Base-by-base conservation (phyloP, 2,888 invertebrate genomes). In the Pheosia gnoma region DNA sequence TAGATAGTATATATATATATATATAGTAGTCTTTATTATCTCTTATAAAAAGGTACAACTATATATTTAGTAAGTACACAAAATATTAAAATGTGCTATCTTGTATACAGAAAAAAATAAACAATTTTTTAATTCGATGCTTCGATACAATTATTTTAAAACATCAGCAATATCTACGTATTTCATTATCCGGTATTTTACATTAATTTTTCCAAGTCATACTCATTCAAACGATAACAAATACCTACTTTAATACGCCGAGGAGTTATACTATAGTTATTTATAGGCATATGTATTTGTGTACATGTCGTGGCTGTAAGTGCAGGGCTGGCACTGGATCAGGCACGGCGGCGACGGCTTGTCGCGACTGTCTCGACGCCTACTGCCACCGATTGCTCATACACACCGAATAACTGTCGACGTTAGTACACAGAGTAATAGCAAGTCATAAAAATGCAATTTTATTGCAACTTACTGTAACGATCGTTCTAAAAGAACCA, bases 261-360 rank as follows among this genome's bases (percentile, higher is more conserved):
- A 58, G 55, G 61, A 63, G 52, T 65, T 63, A 61, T 63, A 55
- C 61, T 60, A 39, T 45, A 43, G 43, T 61, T 73, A 66, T 74
- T 71, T 71, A 70, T 67, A 68, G 69, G 59, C 62, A 61, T 66
- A 64, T 69, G 25, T 25, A 71, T 70, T 72, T 76, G 71, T 77
- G 65, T 70, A 75, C 66, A 69, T 68, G 71, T 67, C 54, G 63
- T 63, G 64, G 65, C 68, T 63, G 65, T 72, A 71, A 76, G 69
- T 81, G 80, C 81, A 79, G 73, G 77, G 65, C 83, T 89, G 90
- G 90, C 91, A 88, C 81, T 73, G 78, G 75, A 71, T 73, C 78
- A 71, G 63, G 65, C 68, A 54, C 67, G 89, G 54, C 67, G 89
- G 88, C 90, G 90, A 84, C 92, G 81, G 75, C 64, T 67, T 77